A percentile compares a stretch with the other conserved stretches of the same genome.
Conservation (phyloP, 2,113 vertebrate species). For the Proterorhinus semilunaris region DNA sequence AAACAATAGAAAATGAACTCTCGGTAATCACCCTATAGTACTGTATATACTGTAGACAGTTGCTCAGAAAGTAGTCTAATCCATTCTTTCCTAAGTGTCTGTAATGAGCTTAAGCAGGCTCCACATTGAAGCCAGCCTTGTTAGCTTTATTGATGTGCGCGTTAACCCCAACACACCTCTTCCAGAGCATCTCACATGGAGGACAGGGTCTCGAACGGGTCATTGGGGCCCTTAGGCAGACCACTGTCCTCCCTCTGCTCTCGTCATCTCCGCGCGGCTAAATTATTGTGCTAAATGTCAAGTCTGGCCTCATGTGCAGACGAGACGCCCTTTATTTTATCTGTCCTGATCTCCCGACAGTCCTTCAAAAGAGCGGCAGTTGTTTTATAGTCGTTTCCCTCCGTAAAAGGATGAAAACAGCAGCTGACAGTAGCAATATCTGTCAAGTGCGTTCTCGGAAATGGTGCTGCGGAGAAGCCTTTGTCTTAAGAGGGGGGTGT, state of each 20-base stretch:
- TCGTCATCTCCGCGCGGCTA: constrained; percentile 8
- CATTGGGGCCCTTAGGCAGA: constrained; percentile 15
- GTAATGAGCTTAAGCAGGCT: constrained; percentile 1
- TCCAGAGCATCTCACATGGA: constrained; percentile 16
- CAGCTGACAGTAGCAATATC: constrained; percentile 32
- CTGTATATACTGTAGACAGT: not conserved
- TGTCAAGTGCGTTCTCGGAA: constrained; percentile 19
- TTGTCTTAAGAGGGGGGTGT: constrained; percentile 13
- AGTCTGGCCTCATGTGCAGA: constrained; percentile 19
- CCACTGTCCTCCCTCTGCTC: not conserved
- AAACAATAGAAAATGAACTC: no score
- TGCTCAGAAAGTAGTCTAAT: not conserved
- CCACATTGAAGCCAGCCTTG: not conserved
- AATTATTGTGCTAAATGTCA: constrained; percentile 41
- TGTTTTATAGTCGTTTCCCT: not conserved
- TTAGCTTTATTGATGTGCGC: not conserved
- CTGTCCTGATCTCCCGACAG: not conserved
- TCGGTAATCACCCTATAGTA: no score
- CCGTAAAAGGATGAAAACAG: constrained; percentile 18
- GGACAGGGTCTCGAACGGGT: constrained; percentile 10
- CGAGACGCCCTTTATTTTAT: not conserved
- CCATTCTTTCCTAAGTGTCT: not conserved
- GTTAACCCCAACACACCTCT: not conserved
- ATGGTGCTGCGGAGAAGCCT: constrained; percentile 6
- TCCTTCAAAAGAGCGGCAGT: not conserved